Conservation (phyloP, 2,797 vertebrate genomes). For the Apogon hyalosoma region DNA sequence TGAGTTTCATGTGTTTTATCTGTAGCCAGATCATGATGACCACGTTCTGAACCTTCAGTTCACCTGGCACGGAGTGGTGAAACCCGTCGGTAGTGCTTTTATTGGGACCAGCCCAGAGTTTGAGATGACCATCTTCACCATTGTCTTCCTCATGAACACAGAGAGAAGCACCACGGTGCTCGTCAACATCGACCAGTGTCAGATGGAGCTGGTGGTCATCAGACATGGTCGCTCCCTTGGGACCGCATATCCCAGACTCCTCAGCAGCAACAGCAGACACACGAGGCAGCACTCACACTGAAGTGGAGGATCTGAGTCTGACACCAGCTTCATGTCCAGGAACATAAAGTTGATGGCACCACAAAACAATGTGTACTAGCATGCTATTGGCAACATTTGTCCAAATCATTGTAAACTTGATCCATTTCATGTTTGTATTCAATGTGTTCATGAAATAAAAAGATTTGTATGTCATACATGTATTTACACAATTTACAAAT, state of each 20-base stretch:
- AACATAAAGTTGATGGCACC: neutral
- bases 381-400: neutral
- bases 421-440: slow-evolving; percentile 3
- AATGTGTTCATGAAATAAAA: neutral
- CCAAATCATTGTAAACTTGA: neutral
- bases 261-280: slow-evolving; percentile 82
- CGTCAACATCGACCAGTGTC: slow-evolving; percentile 85
- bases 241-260: slow-evolving; percentile 88
- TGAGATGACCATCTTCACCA: slow-evolving; percentile 88
- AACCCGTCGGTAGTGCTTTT: slow-evolving; percentile 86
- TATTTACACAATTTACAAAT: neutral
- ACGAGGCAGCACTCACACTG: slow-evolving; percentile 38
- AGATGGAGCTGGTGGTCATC: slow-evolving; percentile 84
- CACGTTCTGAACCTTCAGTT: slow-evolving; percentile 91
- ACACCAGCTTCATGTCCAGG: neutral
- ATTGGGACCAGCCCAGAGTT: slow-evolving; percentile 89
- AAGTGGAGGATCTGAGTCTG: slow-evolving; percentile 1
- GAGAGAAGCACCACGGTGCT: slow-evolving; percentile 78
- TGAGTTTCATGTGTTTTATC: neutral
- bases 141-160: slow-evolving; percentile 85
- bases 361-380: neutral
- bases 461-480: neutral
- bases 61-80: slow-evolving; percentile 86
- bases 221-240: slow-evolving; percentile 84
- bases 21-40: slow-evolving; percentile 87